These are phyloP conservation scores for Triplophysa yarkandensis DNA, from an alignment of 2,797 vertebrate genomes.

Conservation along the genomic window DNA sequence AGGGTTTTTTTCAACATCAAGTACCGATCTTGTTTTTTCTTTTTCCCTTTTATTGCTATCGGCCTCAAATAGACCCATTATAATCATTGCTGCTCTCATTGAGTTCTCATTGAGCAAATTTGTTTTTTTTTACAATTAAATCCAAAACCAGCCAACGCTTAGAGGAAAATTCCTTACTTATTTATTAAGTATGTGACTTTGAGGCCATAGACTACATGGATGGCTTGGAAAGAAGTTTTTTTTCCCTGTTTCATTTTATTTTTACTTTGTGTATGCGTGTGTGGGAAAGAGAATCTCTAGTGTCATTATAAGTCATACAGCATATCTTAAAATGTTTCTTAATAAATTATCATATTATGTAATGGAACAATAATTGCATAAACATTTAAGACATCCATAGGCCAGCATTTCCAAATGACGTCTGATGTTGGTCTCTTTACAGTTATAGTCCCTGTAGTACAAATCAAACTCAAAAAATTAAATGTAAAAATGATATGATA, in stretches of 20 bases:
- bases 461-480: no score
- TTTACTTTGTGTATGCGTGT: background rate
- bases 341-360: no score
- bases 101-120: no score
- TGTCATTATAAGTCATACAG: background rate
- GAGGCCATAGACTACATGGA: background rate
- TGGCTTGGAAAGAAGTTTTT: slow-evolving; percentile 13
- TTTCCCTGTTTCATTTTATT: background rate
- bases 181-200: background rate
- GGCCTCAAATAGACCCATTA: no score
- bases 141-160: background rate
- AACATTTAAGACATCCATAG: background rate
- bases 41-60: background rate
- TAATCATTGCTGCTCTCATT: no score
- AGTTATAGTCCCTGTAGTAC: slow-evolving; percentile 28
- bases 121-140: no score
- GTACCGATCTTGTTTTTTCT: background rate
- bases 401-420: slow-evolving; percentile 1
- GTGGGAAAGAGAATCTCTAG: background rate
- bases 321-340: no score
- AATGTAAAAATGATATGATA: no score
- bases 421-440: slow-evolving; percentile 26
- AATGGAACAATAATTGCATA: no score
- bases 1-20: background rate
- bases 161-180: slow-evolving; percentile 2